Base-by-base conservation (phyloP, 2,797 vertebrate species). In the Poeciliopsis paucimaculata region DNA sequence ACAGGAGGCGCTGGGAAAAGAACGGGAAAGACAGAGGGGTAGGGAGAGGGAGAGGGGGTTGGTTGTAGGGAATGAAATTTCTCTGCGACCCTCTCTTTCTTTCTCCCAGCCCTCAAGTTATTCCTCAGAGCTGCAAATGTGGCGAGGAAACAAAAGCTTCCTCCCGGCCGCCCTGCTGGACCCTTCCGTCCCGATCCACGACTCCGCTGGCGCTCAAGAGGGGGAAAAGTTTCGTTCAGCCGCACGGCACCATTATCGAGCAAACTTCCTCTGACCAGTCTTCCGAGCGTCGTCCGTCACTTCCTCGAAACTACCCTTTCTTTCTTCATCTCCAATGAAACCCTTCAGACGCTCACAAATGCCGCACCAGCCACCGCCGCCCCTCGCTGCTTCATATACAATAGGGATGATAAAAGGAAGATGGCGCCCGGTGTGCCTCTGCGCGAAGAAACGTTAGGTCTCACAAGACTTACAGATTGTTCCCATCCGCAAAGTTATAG, bases 261-360 rank as follows among this genome's bases (percentile, higher is more conserved):
- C 88, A 95, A 95, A 96, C 95, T 96, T 96, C 95, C 96, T 95
- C 91, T 91, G 93, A 88, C 92, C 90, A 89, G 90, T 87, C 85
- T 87, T 79, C 76, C 31, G 82, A 88, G 86, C 75, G 49, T 81
- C 81, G 92, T 93, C 94, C 94, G 93, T 95, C 93, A 96, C 96
- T 96, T 95, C 96, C 95, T 95, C 72, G 86, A 94, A 92, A 90
- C 93, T 82, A 81, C 89, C 90, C 90, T 84, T 90, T 94, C 89
- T 62, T 81, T 92, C 90, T 84, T 88, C 91, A 79, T 92, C 90
- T 92, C 91, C 87, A 87, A 81, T 77, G 46, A 89, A 81, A 83
- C 77, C 83, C 82, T 73, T 77, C 84, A 84, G 62, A 78, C 74
- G 0, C 75, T 72, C 83, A 36, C 60, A 39, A 26, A 45, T 23